Evolutionary conservation across 2,113 vertebrate species (phyloP).

Genomic region (Acrocephalus kingi): DNA sequence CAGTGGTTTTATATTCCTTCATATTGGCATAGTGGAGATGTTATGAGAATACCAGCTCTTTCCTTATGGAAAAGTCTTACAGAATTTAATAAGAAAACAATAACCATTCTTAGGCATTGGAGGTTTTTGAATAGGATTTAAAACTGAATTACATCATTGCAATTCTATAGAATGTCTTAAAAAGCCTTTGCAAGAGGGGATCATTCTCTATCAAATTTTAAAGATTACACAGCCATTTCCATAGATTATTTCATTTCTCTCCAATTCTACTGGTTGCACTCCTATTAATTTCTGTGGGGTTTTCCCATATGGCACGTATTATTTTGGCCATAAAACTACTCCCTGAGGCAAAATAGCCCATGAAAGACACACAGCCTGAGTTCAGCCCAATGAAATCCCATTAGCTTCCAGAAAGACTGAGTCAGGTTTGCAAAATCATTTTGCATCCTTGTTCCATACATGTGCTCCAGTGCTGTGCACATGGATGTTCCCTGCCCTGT

Average conservation of each 20-base stretch:
- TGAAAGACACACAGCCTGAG: background rate
- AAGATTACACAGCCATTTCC: constrained; percentile 44
- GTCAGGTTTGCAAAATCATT: background rate
- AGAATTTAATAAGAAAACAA: constrained; percentile 55
- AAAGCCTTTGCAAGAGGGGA: constrained; percentile 1
- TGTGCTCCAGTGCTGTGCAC: background rate
- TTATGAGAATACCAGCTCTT: constrained; percentile 37
- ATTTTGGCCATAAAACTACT: constrained; percentile 47
- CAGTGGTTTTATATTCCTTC: constrained; percentile 28
- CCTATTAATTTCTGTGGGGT: constrained; percentile 24
- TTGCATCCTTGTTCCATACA: background rate
- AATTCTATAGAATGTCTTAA: constrained; percentile 41
- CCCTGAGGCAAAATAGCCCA: background rate
- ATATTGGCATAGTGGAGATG: background rate
- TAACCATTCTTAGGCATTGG: constrained; percentile 53
- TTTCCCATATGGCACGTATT: constrained; percentile 35
- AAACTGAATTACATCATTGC: constrained; percentile 33
- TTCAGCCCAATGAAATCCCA: background rate
- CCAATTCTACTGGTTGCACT: constrained; percentile 42
- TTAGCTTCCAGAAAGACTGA: background rate
- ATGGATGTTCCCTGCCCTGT: background rate
- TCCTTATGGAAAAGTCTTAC: constrained; percentile 44
- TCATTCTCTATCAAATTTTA: constrained; percentile 33
- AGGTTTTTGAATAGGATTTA: constrained; percentile 39
- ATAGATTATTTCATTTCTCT: constrained; percentile 56